phyloP scores from a whole-genome alignment of 1,140 invertebrate genomes.

The Plutomurus gul region DNA sequence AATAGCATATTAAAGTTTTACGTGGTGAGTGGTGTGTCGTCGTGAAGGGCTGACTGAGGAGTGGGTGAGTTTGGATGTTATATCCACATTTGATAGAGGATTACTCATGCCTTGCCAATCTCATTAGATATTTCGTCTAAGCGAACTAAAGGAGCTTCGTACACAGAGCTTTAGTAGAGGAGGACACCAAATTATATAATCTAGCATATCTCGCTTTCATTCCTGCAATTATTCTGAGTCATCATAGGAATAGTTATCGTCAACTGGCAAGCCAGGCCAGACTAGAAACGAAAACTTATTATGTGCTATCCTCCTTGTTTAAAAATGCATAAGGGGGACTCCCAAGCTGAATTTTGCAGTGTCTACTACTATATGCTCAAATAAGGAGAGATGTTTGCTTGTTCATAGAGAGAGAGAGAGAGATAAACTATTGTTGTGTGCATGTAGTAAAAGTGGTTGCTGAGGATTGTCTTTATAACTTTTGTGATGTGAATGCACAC shows the following conservation, averaged over 20 bases:
- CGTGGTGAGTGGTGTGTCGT: not conserved
- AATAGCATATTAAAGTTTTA: too few relatives aligned
- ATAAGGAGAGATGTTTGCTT: conserved; percentile 20
- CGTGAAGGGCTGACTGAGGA: not conserved
- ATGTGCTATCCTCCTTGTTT: conserved; percentile 19
- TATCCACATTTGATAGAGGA: conserved; percentile 13
- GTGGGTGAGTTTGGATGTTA: not conserved
- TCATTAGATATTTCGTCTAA: not conserved
- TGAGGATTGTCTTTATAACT: not conserved
- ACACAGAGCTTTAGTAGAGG: not conserved
- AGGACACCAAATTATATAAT: conserved; percentile 5
- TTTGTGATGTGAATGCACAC: not conserved
- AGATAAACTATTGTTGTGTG: not conserved
- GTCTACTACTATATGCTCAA: conserved; percentile 4
- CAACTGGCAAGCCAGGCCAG: not conserved
- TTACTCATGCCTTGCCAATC: conserved; percentile 6
- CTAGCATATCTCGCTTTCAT: conserved; percentile 1
- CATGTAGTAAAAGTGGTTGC: not conserved
- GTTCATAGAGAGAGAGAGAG: conserved; percentile 4
- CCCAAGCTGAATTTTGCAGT: conserved; percentile 8
- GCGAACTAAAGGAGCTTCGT: too few relatives aligned
- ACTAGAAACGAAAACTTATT: conserved; percentile 14
- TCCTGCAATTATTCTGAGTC: conserved; percentile 28
- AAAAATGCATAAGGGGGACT: conserved; percentile 28
- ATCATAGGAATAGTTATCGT: conserved; percentile 23